Evolutionary conservation across 2,888 invertebrate genomes (phyloP).

Genomic region (Notocelia uddmanniana): DNA sequence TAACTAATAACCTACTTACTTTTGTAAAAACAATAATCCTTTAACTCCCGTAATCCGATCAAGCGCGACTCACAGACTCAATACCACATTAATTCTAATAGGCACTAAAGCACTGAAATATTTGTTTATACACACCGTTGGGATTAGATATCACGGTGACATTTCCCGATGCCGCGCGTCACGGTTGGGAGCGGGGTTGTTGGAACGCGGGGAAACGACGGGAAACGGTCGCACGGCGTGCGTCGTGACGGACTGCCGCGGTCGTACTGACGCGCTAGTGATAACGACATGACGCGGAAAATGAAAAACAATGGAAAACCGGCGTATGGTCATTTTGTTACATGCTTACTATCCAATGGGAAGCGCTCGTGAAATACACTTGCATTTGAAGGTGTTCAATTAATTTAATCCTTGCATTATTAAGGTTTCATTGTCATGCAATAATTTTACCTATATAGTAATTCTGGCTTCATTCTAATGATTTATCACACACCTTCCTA

Average conservation of each 20-base stretch:
- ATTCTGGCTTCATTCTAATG: background rate
- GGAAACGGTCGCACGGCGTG: slow-evolving; percentile 72
- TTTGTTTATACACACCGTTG: slow-evolving; percentile 73
- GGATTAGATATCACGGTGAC: slow-evolving; percentile 70
- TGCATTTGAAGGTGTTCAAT: too few relatives aligned
- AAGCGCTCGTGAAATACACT: slow-evolving; percentile 10
- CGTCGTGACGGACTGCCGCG: slow-evolving; percentile 65
- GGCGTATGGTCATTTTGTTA: slow-evolving; percentile 49
- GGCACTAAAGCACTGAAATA: slow-evolving; percentile 63
- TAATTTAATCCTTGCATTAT: slow-evolving; percentile 17
- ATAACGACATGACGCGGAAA: slow-evolving; percentile 75
- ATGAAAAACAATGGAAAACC: slow-evolving; percentile 80
- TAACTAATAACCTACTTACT: slow-evolving; percentile 70
- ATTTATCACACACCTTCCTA: background rate
- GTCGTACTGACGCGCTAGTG: slow-evolving; percentile 74
- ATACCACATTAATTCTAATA: slow-evolving; percentile 74
- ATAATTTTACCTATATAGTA: background rate
- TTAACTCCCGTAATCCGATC: slow-evolving; percentile 75
- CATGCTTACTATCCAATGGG: slow-evolving; percentile 21
- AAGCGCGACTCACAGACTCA: slow-evolving; percentile 62
- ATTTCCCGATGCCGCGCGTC: slow-evolving; percentile 67
- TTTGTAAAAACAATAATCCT: slow-evolving; percentile 73
- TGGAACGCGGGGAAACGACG: slow-evolving; percentile 65
- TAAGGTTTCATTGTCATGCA: slow-evolving; percentile 5
- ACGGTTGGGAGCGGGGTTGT: slow-evolving; percentile 54